These are phyloP conservation scores for Scomber colias DNA, from an alignment of 2,113 vertebrate genomes.

Conservation along the genomic window DNA sequence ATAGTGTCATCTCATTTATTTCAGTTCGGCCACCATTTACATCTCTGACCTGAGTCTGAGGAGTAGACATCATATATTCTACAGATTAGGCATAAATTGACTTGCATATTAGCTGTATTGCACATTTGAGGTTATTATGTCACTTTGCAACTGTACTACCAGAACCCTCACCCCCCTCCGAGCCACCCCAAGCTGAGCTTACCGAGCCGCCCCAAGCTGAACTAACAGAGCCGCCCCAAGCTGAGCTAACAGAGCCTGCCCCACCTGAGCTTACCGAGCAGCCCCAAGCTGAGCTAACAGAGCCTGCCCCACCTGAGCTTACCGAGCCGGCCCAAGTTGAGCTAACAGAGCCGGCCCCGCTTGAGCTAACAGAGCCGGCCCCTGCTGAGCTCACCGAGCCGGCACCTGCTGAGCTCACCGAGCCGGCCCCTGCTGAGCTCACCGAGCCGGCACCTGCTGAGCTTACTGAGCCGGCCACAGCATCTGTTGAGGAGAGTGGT, in stretches of 20 bases:
- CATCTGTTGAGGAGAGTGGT: conserved; percentile 61
- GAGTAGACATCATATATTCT: not conserved
- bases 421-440: conserved; percentile 22
- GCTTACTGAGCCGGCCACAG: conserved; percentile 42
- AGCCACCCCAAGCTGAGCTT: conserved; percentile 40
- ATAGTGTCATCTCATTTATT: not conserved
- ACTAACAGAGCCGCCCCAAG: conserved; percentile 41
- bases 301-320: conserved; percentile 16
- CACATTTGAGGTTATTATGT: not conserved
- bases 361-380: conserved; percentile 38
- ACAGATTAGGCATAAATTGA: not conserved
- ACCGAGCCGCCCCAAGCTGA: conserved; percentile 49
- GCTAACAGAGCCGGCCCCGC: not conserved
- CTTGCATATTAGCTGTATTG: not conserved
- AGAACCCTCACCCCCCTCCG: conserved; percentile 49
- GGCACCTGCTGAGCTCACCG: conserved; percentile 35
- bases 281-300: conserved; percentile 8
- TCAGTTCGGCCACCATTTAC: not conserved
- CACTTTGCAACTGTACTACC: conserved; percentile 20
- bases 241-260: not conserved
- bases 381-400: conserved; percentile 9
- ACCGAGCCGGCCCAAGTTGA: conserved; percentile 39
- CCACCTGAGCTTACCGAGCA: conserved; percentile 46
- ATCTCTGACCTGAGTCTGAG: not conserved
- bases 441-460: conserved; percentile 47